Evolutionary conservation across 2,113 vertebrate species (phyloP).

Genomic region (Lophochroa leadbeateri): DNA sequence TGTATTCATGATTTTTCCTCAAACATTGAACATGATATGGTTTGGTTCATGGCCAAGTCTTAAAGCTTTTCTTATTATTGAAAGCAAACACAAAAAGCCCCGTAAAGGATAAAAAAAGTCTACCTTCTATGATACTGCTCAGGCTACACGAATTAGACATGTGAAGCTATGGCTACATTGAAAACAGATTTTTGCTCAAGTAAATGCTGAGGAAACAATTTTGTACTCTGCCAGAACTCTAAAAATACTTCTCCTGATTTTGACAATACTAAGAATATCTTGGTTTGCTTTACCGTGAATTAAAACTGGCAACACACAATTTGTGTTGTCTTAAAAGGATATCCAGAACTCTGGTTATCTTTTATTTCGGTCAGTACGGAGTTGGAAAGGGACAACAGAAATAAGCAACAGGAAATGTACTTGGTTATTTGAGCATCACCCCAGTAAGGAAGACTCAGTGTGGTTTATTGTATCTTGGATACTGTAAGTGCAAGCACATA

Average conservation of each 20-base stretch:
- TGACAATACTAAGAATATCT: background rate
- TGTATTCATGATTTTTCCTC: background rate
- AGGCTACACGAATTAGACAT: background rate
- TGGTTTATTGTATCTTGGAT: background rate
- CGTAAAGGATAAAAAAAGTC: background rate
- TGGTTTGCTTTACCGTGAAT: background rate
- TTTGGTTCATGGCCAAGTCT: slow-evolving; percentile 12
- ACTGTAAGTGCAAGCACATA: background rate
- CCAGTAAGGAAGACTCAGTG: background rate
- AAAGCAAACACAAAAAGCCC: background rate
- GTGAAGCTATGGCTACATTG: background rate
- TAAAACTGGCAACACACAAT: background rate
- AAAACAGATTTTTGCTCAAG: slow-evolving; percentile 37
- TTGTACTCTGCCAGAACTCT: slow-evolving; percentile 17
- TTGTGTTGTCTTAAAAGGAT: background rate
- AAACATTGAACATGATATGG: background rate
- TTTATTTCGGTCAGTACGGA: background rate
- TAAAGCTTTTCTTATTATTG: background rate
- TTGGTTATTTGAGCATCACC: background rate
- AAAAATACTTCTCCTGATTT: slow-evolving; percentile 4
- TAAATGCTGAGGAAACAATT: slow-evolving; percentile 42
- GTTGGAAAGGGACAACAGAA: background rate
- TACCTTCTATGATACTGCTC: background rate
- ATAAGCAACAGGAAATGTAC: background rate
- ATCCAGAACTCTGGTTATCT: background rate